Evolutionary conservation across 1,140 invertebrate species (phyloP).

Genomic region (Pseudobourletiella spinata): DNA sequence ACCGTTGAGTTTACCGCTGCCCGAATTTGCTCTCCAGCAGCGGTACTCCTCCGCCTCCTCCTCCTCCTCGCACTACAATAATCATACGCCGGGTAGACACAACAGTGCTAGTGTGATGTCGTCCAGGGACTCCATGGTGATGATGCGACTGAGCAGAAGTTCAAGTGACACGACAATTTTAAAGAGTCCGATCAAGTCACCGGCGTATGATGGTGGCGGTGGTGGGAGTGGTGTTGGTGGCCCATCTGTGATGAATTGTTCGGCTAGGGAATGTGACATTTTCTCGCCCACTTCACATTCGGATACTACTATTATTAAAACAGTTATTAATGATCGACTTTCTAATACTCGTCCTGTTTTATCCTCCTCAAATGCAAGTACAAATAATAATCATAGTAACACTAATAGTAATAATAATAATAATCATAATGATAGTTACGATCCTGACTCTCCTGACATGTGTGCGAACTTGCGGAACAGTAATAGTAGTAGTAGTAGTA

Average conservation of each 20-base stretch:
- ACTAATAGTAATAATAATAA: constrained; percentile 22
- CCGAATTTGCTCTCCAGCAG: constrained; percentile 59
- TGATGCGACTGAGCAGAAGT: constrained; percentile 7
- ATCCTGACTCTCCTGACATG: background rate
- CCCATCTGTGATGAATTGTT: constrained; percentile 24
- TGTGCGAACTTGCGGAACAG: background rate
- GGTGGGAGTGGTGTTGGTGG: constrained; percentile 4
- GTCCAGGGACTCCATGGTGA: background rate
- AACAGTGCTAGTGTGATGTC: background rate
- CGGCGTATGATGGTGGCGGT: constrained; percentile 7
- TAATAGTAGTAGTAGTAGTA: constrained; percentile 12
- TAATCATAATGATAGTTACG: constrained; percentile 13
- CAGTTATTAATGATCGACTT: constrained; percentile 7
- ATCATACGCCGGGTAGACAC: background rate
- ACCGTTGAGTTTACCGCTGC: constrained; percentile 68
- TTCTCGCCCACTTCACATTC: constrained; percentile 8
- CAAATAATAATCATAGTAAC: constrained; percentile 21
- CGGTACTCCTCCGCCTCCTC: too few relatives aligned
- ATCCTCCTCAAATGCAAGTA: constrained; percentile 25
- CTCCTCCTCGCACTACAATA: constrained; percentile 18
- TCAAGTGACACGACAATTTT: constrained; percentile 20
- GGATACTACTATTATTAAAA: background rate
- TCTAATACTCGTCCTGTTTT: constrained; percentile 4
- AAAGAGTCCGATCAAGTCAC: constrained; percentile 26
- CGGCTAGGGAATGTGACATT: constrained; percentile 21